Percentiles rank a stretch among this genome's conserved stretches.
These are phyloP conservation scores for Oceanites oceanicus DNA, from an alignment of 2,113 vertebrate species.

Conservation along the genomic window DNA sequence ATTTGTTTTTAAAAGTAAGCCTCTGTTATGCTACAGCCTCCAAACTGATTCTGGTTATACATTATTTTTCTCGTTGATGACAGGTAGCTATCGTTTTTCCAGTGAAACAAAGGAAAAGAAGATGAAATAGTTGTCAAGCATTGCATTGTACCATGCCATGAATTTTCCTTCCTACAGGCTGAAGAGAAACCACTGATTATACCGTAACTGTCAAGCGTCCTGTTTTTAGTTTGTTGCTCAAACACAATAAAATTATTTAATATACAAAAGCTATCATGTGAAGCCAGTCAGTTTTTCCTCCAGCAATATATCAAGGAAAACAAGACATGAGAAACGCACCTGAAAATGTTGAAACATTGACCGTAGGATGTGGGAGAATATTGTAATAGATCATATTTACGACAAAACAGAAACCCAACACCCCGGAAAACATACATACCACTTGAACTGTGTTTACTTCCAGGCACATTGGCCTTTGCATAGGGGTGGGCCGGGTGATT, in stretches of 20 bases:
- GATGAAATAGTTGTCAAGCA: slow-evolving; percentile 21
- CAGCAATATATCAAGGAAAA: slow-evolving; percentile 45
- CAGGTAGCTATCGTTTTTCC: slow-evolving; percentile 49
- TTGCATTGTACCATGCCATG: not conserved
- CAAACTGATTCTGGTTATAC: not conserved
- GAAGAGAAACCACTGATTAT: slow-evolving; percentile 11
- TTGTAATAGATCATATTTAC: slow-evolving; percentile 65
- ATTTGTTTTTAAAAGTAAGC: not conserved
- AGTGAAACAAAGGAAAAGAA: slow-evolving; percentile 43
- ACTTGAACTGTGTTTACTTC: slow-evolving; percentile 64
- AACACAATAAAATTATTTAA: slow-evolving; percentile 71
- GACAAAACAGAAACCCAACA: slow-evolving; percentile 73
- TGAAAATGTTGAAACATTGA: slow-evolving; percentile 64
- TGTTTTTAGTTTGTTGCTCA: slow-evolving; percentile 71
- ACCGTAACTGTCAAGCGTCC: slow-evolving; percentile 24
- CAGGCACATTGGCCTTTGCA: slow-evolving; percentile 56
- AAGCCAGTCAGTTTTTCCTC: slow-evolving; percentile 45
- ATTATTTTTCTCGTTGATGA: not conserved
- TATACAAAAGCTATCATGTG: slow-evolving; percentile 56
- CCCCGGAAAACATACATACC: slow-evolving; percentile 57
- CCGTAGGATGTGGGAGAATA: slow-evolving; percentile 28
- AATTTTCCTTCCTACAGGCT: slow-evolving; percentile 19
- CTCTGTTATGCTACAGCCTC: not conserved
- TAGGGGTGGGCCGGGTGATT: slow-evolving; percentile 64
- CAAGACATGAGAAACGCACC: slow-evolving; percentile 57